Evolutionary conservation across 2,888 invertebrate species (phyloP).

Genomic region (Ephialtes manifestator): DNA sequence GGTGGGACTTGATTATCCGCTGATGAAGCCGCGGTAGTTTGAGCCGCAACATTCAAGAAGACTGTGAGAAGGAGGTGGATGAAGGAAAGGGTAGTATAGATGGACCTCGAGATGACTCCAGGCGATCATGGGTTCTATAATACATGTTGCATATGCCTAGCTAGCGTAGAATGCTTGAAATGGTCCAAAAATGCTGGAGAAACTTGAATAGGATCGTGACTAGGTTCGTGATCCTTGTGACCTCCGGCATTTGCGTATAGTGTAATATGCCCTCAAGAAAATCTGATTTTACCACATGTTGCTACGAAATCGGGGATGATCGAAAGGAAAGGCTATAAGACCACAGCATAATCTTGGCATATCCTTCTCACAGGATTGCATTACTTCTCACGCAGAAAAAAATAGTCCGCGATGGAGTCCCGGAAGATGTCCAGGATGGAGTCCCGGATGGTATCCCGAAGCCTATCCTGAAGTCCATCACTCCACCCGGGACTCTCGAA

Average conservation of each 20-base stretch:
- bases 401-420: too few species aligned
- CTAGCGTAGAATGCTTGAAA: neutral
- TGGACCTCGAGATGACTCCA: conserved; percentile 28
- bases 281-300: too few species aligned
- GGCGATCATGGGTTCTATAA: conserved; percentile 36
- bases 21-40: conserved; percentile 68
- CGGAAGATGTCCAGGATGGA: too few species aligned
- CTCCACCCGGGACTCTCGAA: too few species aligned
- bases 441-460: too few species aligned
- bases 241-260: conserved; percentile 19
- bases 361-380: too few species aligned
- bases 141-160: conserved; percentile 34
- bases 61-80: conserved; percentile 61
- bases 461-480: too few species aligned
- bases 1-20: conserved; percentile 68
- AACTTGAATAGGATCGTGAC: conserved; percentile 30
- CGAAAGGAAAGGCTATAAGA: too few species aligned
- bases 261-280: too few species aligned
- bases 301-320: too few species aligned
- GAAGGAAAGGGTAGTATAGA: neutral
- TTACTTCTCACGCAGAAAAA: too few species aligned
- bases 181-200: conserved; percentile 27
- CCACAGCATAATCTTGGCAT: too few species aligned
- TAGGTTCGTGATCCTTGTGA: conserved; percentile 22
- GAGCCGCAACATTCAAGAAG: conserved; percentile 38